Evolutionary conservation across 2,888 invertebrate genomes (phyloP), one percentile per base, ranked within the genome.

Genomic region (Erebia ligea): DNA sequence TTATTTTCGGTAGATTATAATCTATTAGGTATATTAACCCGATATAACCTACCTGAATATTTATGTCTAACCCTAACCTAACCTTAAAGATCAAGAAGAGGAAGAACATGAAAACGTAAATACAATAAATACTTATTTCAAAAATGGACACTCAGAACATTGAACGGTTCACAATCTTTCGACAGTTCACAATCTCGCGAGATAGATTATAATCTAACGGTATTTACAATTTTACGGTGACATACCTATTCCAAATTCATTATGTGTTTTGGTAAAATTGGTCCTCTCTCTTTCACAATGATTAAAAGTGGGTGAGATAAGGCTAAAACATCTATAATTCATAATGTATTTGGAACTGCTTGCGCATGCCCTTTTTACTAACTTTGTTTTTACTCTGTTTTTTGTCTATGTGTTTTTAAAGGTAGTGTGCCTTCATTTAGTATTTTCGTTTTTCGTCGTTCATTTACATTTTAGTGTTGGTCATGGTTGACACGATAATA

Each of bases 301-400:
- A n/a, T 34, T 13, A 19, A 11, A 11, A 13, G 42, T 42, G 42
- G 11, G 3, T 17, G 42, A 61, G 61, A 61, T 13, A 19, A 42
- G 19, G 6, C 42, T 45, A 45, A 42, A 15, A 67, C 34, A 56
- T 59, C 57, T 62, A 54, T 45, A 34, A 54, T n/a, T 42, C 40
- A 42, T 62, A 54, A 71, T 25, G 50, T 42, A 62, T 64, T 62
- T 52, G 45, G 48, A 62, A 25, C 54, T 34, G 69, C 67, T 77
- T 76, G 69, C 70, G 80, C 81, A 82, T 79, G 81, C 73, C 74
- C 70, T 73, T 76, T 62, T 13, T 45, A 48, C 62, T 62, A 21
- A 21, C 19, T 5, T 45, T 48, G n/a, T 48, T 48, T 48, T 62
- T 21, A 19, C 1, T 45, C 45, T 45, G 11, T 45, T 45, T 61